These are phyloP conservation scores for Drosophila sechellia DNA, from an alignment of 1,140 invertebrate species.

Conservation along the genomic window DNA sequence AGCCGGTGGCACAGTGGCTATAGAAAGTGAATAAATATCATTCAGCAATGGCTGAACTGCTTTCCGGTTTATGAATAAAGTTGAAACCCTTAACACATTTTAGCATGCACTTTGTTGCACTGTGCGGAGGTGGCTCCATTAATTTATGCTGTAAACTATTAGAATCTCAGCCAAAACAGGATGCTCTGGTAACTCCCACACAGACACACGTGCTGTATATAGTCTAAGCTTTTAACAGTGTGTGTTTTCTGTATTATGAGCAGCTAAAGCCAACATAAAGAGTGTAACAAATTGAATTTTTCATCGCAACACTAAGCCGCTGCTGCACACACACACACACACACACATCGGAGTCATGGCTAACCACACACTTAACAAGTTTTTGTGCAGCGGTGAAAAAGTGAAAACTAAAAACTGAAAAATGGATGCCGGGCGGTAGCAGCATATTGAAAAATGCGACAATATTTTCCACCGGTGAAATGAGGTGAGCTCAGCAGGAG, in stretches of 20 bases:
- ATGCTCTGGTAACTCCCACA: conserved; percentile 1
- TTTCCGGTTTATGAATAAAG: too few relatives aligned
- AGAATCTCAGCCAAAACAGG: conserved; percentile 39
- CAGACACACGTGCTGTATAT: background rate
- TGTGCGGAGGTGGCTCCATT: conserved; percentile 32
- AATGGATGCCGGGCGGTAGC: conserved; percentile 5
- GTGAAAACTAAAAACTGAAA: conserved; percentile 1
- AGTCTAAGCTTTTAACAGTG: conserved; percentile 61
- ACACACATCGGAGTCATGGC: conserved; percentile 9
- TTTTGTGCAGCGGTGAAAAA: conserved; percentile 53
- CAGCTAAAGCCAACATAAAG: conserved; percentile 74
- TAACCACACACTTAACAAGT: conserved; percentile 79
- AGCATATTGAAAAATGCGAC: conserved; percentile 78
- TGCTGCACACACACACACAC: background rate
- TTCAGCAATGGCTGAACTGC: background rate
- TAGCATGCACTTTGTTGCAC: background rate
- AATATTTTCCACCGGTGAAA: conserved; percentile 63
- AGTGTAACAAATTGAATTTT: conserved; percentile 80
- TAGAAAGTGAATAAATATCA: background rate
- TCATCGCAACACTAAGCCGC: conserved; percentile 43
- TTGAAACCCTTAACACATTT: background rate
- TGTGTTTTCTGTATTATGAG: conserved; percentile 48
- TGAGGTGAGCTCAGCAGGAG: conserved; percentile 33
- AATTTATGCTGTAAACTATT: conserved; percentile 71
- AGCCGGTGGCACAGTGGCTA: conserved; percentile 1